A percentile compares a stretch with the other conserved stretches of the same genome.
Conservation (phyloP, 1,140 invertebrate genomes). For the Papilio dardanus region DNA sequence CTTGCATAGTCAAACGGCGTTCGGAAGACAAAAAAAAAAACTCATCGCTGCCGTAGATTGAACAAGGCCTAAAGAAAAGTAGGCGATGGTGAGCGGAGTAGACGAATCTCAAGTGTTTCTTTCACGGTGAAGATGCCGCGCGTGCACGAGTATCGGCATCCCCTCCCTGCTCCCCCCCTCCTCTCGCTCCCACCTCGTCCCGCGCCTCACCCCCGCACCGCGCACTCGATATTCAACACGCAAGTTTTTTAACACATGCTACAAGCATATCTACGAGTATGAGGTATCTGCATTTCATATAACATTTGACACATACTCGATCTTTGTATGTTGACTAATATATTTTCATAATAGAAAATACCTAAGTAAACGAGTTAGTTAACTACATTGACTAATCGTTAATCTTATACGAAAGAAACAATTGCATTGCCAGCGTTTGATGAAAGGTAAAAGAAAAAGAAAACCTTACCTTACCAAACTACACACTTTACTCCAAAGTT, state of each 20-base stretch:
- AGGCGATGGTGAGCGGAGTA: slow-evolving; percentile 53
- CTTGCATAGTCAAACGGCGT: slow-evolving; percentile 8
- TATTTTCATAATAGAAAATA: neutral
- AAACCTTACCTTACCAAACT: neutral
- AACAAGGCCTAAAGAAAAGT: slow-evolving; percentile 54
- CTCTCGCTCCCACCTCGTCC: slow-evolving; percentile 35
- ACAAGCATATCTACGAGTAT: slow-evolving; percentile 35
- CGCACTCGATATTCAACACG: slow-evolving; percentile 36
- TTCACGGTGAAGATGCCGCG: slow-evolving; percentile 61
- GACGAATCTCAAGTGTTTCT: slow-evolving; percentile 69
- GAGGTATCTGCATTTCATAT: slow-evolving; percentile 34
- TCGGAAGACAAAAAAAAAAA: slow-evolving; percentile 42
- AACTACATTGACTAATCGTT: too few relatives aligned
- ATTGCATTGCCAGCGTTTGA: too few relatives aligned
- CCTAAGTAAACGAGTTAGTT: too few relatives aligned
- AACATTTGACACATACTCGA: slow-evolving; percentile 18
- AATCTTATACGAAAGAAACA: too few relatives aligned
- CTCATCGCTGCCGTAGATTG: slow-evolving; percentile 49
- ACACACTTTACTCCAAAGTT: neutral
- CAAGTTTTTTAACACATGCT: slow-evolving; percentile 33
- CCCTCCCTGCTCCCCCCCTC: neutral
- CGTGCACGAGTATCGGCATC: slow-evolving; percentile 61
- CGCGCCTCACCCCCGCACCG: neutral
- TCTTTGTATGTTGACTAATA: neutral
- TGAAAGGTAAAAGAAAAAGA: too few relatives aligned